Conservation (phyloP, 2,113 vertebrate genomes). For the Gambusia holbrooki region DNA sequence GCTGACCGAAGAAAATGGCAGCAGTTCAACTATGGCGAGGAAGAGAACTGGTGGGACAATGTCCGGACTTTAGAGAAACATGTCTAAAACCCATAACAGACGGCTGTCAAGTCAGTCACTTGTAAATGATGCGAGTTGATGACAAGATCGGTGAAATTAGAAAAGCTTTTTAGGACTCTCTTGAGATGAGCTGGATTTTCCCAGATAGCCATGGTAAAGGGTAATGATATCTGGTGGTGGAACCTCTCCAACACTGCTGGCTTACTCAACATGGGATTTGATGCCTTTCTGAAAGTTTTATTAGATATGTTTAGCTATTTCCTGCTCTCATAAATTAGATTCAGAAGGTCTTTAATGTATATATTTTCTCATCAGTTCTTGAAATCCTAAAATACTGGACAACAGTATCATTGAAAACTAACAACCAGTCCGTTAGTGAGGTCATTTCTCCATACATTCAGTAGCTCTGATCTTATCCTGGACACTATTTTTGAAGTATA, state of each 20-base stretch:
- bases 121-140: slow-evolving; percentile 22
- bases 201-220: slow-evolving; percentile 9
- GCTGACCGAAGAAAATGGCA: slow-evolving; percentile 49
- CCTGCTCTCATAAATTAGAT: not conserved
- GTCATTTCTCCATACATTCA: not conserved
- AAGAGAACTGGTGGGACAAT: slow-evolving; percentile 8
- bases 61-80: slow-evolving; percentile 32
- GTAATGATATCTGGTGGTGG: slow-evolving; percentile 5
- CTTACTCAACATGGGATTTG: not conserved
- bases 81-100: slow-evolving; percentile 24
- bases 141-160: slow-evolving; percentile 32
- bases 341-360: not conserved
- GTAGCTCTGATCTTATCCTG: not conserved
- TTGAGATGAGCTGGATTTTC: slow-evolving; percentile 31
- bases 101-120: slow-evolving; percentile 21
- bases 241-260: slow-evolving; percentile 8
- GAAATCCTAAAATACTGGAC: not conserved
- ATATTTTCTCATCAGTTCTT: not conserved
- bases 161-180: slow-evolving; percentile 16
- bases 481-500: not conserved
- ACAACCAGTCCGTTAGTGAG: not conserved
- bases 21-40: slow-evolving; percentile 38
- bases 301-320: not conserved
- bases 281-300: not conserved
- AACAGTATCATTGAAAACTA: not conserved